Base-by-base conservation (phyloP, 1,140 invertebrate genomes). In the Microplitis demolitor region DNA sequence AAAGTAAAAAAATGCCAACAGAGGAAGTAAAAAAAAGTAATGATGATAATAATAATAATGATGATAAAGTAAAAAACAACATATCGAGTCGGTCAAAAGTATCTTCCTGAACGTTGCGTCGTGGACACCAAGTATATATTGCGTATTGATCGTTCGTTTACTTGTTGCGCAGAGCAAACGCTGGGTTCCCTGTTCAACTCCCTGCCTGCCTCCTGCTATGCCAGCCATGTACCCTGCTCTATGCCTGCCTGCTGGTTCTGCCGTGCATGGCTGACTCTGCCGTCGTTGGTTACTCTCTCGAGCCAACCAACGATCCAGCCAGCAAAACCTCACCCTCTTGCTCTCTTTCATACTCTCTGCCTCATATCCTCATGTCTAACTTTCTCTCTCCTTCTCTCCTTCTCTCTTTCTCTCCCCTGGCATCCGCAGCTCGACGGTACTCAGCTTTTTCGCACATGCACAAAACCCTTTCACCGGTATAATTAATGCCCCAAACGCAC, bases 141-240 rank as follows among this genome's bases (percentile, higher is more conserved):
- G 78, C 79, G 79, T 83, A 83, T 83, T 83, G 82, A 83, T 83
- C 82, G 82, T 82, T 77, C 74, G 73, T 76, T 79, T 81, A 83
- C 82, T 83, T 83, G 82, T 83, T 83, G 82, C 82, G 82, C 81
- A 82, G 82, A 81, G 76, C 76, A 77, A 77, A 79, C 76, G 58
- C 54, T 69, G 73, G 34, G 50, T 31, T 71, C 58, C 68, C 39
- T 62, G 60, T 45, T 45, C 39, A 45, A 5, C 60, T 62, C 33
- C 9, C 35, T 35, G 33, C 35, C 60, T 62, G 33, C 39, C 39
- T 45, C 39, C 39, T 45, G 39, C 6, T 45, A 45, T 45, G 39
- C 39, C 24, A 24, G 24, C 24, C 24, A 24, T 24, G 24, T 24
- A 24, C 24, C 39, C 39, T 45, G 39, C 39, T 45, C 39, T 45